phyloP scores from a whole-genome alignment of 2,113 vertebrate species.

The Manacus vitellinus region DNA sequence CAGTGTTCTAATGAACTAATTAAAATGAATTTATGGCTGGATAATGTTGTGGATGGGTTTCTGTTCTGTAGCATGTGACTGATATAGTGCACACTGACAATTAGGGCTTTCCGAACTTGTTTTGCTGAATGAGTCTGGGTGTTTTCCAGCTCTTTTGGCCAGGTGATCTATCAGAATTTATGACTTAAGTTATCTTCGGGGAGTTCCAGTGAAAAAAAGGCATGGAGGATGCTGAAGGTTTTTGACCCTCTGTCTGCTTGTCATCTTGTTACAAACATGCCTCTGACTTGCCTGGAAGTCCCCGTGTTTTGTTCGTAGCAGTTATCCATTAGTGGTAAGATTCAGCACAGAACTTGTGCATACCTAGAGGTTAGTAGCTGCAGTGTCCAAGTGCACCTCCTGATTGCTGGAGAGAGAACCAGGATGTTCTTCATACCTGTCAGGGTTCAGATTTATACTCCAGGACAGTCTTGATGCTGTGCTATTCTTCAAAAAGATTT shows the following conservation, averaged over 20 bases:
- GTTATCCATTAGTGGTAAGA: neutral
- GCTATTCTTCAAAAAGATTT: neutral
- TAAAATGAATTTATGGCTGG: neutral
- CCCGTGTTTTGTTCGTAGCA: neutral
- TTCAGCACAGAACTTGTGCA: neutral
- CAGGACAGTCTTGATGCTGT: neutral
- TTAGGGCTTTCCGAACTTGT: neutral
- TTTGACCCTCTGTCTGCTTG: neutral
- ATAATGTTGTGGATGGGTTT: neutral
- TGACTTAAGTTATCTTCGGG: neutral
- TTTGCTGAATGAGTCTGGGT: neutral
- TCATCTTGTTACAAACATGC: neutral
- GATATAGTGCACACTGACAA: rapidly evolving
- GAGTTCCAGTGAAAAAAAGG: neutral
- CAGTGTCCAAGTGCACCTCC: neutral
- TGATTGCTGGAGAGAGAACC: neutral
- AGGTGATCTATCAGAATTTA: neutral
- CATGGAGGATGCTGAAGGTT: neutral
- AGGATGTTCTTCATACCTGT: neutral
- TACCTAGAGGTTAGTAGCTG: neutral
- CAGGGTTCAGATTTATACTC: neutral
- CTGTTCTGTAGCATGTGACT: neutral
- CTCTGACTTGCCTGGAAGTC: neutral
- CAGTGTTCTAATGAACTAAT: neutral
- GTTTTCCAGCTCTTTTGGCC: neutral